phyloP scores from a whole-genome alignment of 2,113 vertebrate genomes.

The Grammomys surdaster region DNA sequence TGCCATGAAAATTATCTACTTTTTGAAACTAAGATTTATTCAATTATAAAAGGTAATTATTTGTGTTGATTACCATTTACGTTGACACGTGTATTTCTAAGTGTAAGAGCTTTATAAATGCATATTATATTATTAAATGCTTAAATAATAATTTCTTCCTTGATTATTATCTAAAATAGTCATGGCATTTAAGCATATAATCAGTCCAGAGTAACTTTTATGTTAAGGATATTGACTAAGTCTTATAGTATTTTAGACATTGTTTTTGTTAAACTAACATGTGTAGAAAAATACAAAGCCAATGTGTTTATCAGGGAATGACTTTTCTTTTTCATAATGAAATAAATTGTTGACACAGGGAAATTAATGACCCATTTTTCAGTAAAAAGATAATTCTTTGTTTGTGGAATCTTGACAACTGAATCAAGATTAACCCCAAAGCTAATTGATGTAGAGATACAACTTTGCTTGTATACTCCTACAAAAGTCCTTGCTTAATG shows the following conservation, averaged over 20 bases:
- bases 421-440: slow-evolving; percentile 24
- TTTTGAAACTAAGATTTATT: not conserved
- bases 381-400: not conserved
- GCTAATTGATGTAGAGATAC: not conserved
- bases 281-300: not conserved
- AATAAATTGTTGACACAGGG: not conserved
- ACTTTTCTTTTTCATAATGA: not conserved
- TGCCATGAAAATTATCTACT: not conserved
- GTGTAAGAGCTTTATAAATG: not conserved
- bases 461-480: not conserved
- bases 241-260: slow-evolving; percentile 44
- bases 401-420: not conserved
- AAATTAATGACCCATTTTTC: not conserved
- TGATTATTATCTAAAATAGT: not conserved
- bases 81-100: not conserved
- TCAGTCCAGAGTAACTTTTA: not conserved
- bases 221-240: not conserved
- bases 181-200: not conserved
- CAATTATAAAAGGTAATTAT: not conserved
- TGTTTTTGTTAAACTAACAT: not conserved
- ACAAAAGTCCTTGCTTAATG: not conserved
- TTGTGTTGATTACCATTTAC: not conserved
- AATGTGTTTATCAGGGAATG: not conserved
- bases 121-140: not conserved
- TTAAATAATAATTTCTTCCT: not conserved